Conservation (phyloP, 2,797 vertebrate genomes). For the Telmatherina bonti region DNA sequence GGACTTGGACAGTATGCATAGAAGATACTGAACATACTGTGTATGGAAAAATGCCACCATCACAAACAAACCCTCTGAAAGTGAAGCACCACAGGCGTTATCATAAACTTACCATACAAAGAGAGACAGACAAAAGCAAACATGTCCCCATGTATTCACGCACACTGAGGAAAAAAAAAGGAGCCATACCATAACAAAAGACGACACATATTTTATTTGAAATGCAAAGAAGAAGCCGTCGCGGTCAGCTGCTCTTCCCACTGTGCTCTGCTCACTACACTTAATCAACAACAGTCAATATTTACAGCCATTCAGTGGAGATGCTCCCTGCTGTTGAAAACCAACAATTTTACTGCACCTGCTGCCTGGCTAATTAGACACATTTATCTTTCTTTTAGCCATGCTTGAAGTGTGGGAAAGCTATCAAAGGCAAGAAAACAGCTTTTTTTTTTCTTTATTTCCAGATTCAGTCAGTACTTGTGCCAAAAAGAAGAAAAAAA, state of each 20-base stretch:
- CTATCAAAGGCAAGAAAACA: constrained; percentile 53
- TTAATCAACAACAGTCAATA: constrained; percentile 77
- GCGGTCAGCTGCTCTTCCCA: constrained; percentile 56
- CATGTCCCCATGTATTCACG: constrained; percentile 14
- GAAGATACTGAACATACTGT: neutral
- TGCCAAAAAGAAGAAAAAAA: constrained; percentile 36
- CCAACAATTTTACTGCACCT: constrained; percentile 75
- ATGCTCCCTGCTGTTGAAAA: constrained; percentile 69
- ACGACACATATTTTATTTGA: constrained; percentile 18
- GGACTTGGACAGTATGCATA: neutral
- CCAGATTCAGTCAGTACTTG: constrained; percentile 23
- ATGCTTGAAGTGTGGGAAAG: constrained; percentile 70
- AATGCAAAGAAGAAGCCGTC: constrained; percentile 56
- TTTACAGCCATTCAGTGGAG: constrained; percentile 74
- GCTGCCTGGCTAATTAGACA: constrained; percentile 79
- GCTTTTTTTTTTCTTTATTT: constrained; percentile 57
- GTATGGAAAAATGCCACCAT: neutral
- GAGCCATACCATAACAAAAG: constrained; percentile 31
- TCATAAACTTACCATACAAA: constrained; percentile 27
- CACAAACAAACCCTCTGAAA: neutral
- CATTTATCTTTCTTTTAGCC: constrained; percentile 82
- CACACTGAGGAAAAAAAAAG: constrained; percentile 18
- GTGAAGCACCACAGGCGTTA: neutral
- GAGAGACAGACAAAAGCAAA: constrained; percentile 32
- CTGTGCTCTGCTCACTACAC: constrained; percentile 43